Conservation (phyloP, 2,888 invertebrate species). For the Apoderus coryli region DNA sequence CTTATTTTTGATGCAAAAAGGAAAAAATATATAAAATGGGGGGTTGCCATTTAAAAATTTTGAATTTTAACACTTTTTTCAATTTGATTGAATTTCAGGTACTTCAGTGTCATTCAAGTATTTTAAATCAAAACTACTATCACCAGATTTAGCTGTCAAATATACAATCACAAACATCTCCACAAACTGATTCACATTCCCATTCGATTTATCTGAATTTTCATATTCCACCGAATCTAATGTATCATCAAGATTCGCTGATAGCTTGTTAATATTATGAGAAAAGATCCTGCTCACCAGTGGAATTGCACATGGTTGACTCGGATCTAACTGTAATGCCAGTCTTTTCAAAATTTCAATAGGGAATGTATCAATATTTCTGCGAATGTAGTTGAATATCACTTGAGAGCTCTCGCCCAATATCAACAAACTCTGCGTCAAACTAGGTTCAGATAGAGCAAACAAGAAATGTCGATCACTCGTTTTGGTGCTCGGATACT, state of each 20-base stretch:
- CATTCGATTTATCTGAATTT: constrained; percentile 22
- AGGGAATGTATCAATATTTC: constrained; percentile 25
- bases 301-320: constrained; percentile 38
- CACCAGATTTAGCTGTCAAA: too few relatives aligned
- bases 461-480: constrained; percentile 27
- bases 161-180: constrained; percentile 38
- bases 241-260: constrained; percentile 36
- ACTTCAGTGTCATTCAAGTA: constrained; percentile 23
- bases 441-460: constrained; percentile 29
- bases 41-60: too few relatives aligned
- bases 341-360: constrained; percentile 33
- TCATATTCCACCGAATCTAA: constrained; percentile 35
- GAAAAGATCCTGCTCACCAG: constrained; percentile 28
- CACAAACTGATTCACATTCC: constrained; percentile 33
- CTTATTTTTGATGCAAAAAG: too few relatives aligned
- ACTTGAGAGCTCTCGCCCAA: constrained; percentile 25
- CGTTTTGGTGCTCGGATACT: constrained; percentile 23
- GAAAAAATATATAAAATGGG: too few relatives aligned
- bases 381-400: constrained; percentile 27
- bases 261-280: constrained; percentile 26
- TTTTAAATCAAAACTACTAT: constrained; percentile 22
- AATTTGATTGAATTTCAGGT: too few relatives aligned
- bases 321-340: constrained; percentile 44
- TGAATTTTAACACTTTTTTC: too few relatives aligned
- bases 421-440: constrained; percentile 29